These are phyloP conservation scores for Tiliqua scincoides DNA, from an alignment of 2,113 vertebrate genomes.

Conservation along the genomic window DNA sequence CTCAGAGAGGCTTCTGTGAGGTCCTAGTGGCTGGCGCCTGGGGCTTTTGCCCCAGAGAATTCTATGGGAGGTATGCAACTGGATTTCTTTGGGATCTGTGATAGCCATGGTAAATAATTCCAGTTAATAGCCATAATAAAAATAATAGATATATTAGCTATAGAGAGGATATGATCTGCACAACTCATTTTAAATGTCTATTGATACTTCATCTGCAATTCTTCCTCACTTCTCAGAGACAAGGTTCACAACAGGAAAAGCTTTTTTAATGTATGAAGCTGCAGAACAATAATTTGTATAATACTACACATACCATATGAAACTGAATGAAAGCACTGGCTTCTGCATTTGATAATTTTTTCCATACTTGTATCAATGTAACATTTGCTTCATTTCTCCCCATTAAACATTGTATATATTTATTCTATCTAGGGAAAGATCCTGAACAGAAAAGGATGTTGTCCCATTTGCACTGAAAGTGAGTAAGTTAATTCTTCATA, in stretches of 20 bases:
- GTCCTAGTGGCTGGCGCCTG: too few relatives aligned
- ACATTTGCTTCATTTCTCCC: constrained; percentile 29
- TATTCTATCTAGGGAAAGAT: constrained; percentile 91
- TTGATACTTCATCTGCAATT: constrained; percentile 19
- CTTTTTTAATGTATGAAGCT: constrained; percentile 19
- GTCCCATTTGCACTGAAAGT: constrained; percentile 99
- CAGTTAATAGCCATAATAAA: not conserved
- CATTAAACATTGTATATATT: constrained; percentile 64
- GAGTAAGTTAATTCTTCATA: constrained; percentile 81
- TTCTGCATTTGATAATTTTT: constrained; percentile 67
- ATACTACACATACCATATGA: constrained; percentile 61
- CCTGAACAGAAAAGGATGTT: constrained; percentile 98
- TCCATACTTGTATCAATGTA: constrained; percentile 47
- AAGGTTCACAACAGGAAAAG: constrained; percentile 44
- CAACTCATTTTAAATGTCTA: not conserved
- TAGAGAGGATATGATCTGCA: not conserved
- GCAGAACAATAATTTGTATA: constrained; percentile 30
- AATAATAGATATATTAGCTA: constrained; percentile 1
- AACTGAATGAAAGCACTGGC: constrained; percentile 51
- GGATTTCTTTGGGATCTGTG: not conserved
- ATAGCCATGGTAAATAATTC: not conserved
- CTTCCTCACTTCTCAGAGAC: constrained; percentile 40
- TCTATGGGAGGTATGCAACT: too few relatives aligned
- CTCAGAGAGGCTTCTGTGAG: too few relatives aligned
- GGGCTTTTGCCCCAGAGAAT: too few relatives aligned